Conservation (phyloP, 2,797 vertebrate genomes). For the Xiphorhynchus erythropygius region DNA sequence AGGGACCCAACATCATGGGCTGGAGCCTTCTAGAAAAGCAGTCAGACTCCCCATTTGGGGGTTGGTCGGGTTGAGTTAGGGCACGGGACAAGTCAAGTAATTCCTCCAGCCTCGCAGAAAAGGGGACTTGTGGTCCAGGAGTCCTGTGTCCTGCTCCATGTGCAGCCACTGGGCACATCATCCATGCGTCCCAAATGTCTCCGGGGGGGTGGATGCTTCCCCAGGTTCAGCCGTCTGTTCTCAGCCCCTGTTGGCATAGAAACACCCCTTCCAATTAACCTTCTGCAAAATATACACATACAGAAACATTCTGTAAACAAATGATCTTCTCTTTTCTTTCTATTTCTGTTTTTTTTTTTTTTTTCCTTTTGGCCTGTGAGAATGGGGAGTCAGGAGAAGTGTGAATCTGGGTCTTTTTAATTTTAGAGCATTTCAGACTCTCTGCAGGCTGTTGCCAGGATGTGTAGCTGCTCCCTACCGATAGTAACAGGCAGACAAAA, state of each 20-base stretch:
- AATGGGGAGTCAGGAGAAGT: not conserved
- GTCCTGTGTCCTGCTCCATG: not conserved
- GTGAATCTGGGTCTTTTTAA: constrained; percentile 6
- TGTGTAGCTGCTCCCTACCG: not conserved
- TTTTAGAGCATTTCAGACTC: constrained; percentile 19
- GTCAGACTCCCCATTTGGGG: not conserved
- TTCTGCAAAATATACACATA: not conserved
- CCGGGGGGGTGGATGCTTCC: not conserved
- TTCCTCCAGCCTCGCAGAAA: not conserved
- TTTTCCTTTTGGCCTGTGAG: not conserved
- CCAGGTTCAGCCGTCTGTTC: constrained; percentile 14
- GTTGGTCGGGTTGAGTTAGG: not conserved
- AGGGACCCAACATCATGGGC: not conserved
- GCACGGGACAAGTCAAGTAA: not conserved
- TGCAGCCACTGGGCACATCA: not conserved
- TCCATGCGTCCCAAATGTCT: not conserved
- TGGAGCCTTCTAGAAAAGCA: not conserved
- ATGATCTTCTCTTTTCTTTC: not conserved
- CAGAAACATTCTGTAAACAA: constrained; percentile 12
- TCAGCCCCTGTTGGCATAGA: constrained; percentile 45
- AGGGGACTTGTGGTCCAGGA: not conserved
- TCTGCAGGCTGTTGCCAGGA: constrained; percentile 12
- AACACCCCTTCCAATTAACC: constrained; percentile 51
- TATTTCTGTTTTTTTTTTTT: not conserved
- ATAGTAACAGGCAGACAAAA: constrained; percentile 34